phyloP scores from a whole-genome alignment of 2,888 invertebrate species.

The Chrysina gloriosa region DNA sequence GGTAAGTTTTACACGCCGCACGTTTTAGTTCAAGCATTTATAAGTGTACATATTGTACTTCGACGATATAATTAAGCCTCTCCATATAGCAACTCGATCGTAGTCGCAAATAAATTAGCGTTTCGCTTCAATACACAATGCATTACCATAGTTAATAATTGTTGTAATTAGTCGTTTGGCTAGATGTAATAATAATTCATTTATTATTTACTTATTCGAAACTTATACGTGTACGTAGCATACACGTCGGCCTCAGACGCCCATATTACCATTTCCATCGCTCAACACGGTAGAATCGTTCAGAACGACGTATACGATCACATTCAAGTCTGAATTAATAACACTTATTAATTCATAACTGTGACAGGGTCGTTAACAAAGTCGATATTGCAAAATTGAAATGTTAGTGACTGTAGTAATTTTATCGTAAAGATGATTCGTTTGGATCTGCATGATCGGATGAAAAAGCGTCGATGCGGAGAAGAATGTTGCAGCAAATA shows the following conservation, averaged over 20 bases:
- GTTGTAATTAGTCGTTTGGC: slow-evolving; percentile 2
- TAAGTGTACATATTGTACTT: too few species aligned
- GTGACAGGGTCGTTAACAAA: background rate
- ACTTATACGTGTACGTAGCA: background rate
- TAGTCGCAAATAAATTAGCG: background rate
- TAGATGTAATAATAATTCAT: slow-evolving; percentile 8
- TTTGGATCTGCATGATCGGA: background rate
- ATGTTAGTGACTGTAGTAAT: background rate
- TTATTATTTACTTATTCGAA: background rate
- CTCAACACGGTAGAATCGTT: background rate
- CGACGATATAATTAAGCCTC: too few species aligned
- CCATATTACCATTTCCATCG: background rate
- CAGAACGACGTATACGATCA: background rate
- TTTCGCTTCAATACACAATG: background rate
- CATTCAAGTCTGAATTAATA: background rate
- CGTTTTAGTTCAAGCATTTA: too few species aligned
- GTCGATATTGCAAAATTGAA: background rate
- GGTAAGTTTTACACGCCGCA: too few species aligned
- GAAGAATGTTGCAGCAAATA: too few species aligned
- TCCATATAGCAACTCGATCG: too few species aligned
- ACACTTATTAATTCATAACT: background rate
- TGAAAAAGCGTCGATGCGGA: background rate
- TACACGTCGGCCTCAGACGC: background rate
- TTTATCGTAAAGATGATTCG: too few species aligned
- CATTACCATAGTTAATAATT: slow-evolving; percentile 12